Evolutionary conservation across 2,113 vertebrate species (phyloP), one percentile per base, ranked within the genome.

Genomic region (Burhinus bistriatus): DNA sequence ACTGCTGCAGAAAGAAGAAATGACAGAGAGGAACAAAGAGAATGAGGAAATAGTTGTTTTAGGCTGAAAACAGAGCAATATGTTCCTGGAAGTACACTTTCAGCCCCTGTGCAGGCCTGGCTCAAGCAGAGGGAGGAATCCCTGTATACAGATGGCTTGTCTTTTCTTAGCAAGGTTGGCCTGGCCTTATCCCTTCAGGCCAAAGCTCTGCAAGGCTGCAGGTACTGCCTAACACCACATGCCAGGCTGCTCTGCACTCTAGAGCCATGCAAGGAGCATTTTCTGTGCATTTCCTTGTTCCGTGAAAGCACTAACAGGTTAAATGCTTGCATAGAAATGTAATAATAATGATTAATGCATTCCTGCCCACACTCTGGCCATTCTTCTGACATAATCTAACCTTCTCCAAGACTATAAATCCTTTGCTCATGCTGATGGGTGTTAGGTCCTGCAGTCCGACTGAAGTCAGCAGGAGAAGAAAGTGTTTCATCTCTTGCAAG

Each of bases 31-130:
- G 95, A 97, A 96, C 91, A 94, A 95, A 87, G 47, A 89, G 89
- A 93, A 97, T 85, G 93, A 95, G 97, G 94, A 94, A 97, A 92
- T 78, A 73, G 91, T 71, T 90, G 65, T 14, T 95, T 91, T 77
- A 89, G 87, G 32, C 89, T 91, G 66, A 95, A 95, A 93, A 68
- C 32, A 90, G 78, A 93, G 73, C 78, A 79, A 20, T 80, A 62
- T 58, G 38, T 97, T 97, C 96, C 96, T 96, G 96, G 96, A 96
- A 97, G 87, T 96, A 96, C 66, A 70, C 84, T 91, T 84, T 65
- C 89, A 88, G 70, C 8, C 77, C 66, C 81, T 22, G 0, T 23
- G 29, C 58, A 58, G 64, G 38, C 58, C 86, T 84, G 76, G 32
- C 38, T 89, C 21, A 61, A 45, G 65, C 14, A 0, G 3, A 55